Percentiles rank a stretch among this genome's conserved stretches.
phyloP scores from a whole-genome alignment of 2,888 invertebrate genomes.

The Habroteleia sp. region DNA sequence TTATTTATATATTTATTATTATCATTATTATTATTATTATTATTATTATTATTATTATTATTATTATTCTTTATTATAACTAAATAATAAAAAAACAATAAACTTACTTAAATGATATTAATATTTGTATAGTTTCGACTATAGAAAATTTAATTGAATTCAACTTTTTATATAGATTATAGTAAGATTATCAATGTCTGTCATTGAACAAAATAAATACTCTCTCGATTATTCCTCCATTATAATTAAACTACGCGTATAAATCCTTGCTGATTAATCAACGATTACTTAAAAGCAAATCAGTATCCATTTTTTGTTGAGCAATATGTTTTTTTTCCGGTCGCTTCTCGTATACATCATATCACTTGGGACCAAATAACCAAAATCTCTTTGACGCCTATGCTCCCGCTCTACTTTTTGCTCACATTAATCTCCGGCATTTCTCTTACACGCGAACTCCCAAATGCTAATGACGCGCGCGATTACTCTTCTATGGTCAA shows the following conservation, averaged over 20 bases:
- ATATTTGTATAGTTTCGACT: too few species aligned
- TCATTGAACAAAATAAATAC: not conserved
- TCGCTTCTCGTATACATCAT: slow-evolving; percentile 27
- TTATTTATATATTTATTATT: too few species aligned
- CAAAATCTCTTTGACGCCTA: slow-evolving; percentile 38
- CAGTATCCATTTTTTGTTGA: slow-evolving; percentile 33
- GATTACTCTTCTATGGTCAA: slow-evolving; percentile 52
- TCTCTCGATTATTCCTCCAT: slow-evolving; percentile 6
- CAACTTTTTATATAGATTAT: too few species aligned
- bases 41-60: too few species aligned
- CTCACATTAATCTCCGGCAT: slow-evolving; percentile 50
- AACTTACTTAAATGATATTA: slow-evolving; percentile 4
- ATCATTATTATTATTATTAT: too few species aligned
- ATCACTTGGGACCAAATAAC: slow-evolving; percentile 2
- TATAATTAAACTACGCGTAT: slow-evolving; percentile 28
- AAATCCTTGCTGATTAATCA: slow-evolving; percentile 36
- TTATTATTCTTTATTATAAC: too few species aligned
- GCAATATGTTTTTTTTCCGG: not conserved
- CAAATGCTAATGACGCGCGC: slow-evolving; percentile 56
- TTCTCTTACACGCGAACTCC: slow-evolving; percentile 49
- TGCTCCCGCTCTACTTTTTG: slow-evolving; percentile 43
- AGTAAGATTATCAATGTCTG: slow-evolving; percentile 1
- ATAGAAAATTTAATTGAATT: too few species aligned
- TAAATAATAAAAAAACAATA: too few species aligned
- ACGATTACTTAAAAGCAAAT: slow-evolving; percentile 51